Percentiles rank a stretch among this genome's conserved stretches.
These are phyloP conservation scores for Chalcis sispes DNA, from an alignment of 2,888 invertebrate species.

Conservation along the genomic window DNA sequence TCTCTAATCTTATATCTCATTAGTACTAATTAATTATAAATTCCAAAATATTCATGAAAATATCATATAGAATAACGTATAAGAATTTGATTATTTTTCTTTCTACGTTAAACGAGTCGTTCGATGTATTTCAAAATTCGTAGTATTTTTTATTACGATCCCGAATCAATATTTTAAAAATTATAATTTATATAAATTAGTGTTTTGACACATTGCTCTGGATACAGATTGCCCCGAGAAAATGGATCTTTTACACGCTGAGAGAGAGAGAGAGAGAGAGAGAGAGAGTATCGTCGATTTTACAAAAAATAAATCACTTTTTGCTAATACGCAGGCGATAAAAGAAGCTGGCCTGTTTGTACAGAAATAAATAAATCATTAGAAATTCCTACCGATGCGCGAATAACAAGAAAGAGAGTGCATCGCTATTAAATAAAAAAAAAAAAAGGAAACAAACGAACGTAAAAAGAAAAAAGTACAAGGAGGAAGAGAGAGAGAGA, in stretches of 20 bases:
- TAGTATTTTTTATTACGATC: constrained; percentile 1
- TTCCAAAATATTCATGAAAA: neutral
- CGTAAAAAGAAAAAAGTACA: constrained; percentile 30
- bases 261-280: no score
- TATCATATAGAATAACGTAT: no score
- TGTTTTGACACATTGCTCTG: constrained; percentile 50
- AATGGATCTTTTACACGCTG: neutral
- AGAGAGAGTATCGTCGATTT: constrained; percentile 25
- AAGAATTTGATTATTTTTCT: neutral
- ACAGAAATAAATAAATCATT: constrained; percentile 55
- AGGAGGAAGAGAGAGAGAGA: constrained; percentile 43
- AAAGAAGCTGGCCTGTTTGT: constrained; percentile 39
- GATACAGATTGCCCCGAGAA: constrained; percentile 19
- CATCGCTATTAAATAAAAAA: constrained; percentile 50
- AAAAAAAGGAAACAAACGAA: constrained; percentile 35
- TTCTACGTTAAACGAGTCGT: neutral
- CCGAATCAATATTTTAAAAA: neutral
- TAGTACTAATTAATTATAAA: constrained; percentile 3
- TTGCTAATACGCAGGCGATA: constrained; percentile 42
- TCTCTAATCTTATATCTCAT: constrained; percentile 12
- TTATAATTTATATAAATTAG: constrained; percentile 41
- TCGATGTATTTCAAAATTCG: neutral
- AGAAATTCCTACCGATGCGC: constrained; percentile 55
- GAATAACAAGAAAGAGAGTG: constrained; percentile 56
- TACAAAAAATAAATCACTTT: constrained; percentile 45